Percentiles rank a stretch among this genome's conserved stretches.
Evolutionary conservation across 1,140 invertebrate species (phyloP).

Genomic region (Caerostris extrusa): DNA sequence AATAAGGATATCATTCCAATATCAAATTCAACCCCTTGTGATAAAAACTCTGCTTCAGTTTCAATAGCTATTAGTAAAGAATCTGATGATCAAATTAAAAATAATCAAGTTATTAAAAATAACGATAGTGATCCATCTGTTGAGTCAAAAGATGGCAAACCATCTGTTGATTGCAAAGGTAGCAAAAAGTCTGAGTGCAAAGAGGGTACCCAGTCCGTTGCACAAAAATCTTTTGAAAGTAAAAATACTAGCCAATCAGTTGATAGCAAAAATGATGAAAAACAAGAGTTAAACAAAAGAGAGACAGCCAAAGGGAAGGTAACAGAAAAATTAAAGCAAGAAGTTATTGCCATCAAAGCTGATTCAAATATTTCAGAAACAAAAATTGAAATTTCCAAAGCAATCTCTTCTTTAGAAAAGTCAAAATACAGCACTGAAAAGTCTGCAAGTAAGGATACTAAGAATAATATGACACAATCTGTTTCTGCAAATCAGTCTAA

Average conservation of each 20-base stretch:
- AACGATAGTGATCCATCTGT: background rate
- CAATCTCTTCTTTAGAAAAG: slow-evolving; percentile 6
- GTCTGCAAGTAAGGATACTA: background rate
- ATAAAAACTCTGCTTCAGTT: slow-evolving; percentile 17
- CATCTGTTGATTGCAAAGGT: background rate
- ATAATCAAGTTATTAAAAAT: background rate
- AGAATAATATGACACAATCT: background rate
- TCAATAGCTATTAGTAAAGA: background rate
- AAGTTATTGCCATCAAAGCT: background rate
- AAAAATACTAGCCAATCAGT: background rate
- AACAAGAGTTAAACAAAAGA: background rate
- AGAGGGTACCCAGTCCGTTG: background rate
- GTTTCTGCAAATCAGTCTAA: background rate
- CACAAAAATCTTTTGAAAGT: background rate
- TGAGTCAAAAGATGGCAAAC: background rate
- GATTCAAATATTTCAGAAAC: background rate
- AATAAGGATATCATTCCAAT: background rate
- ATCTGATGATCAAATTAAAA: background rate
- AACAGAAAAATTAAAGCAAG: background rate
- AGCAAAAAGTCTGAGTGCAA: background rate
- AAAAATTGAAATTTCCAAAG: slow-evolving; percentile 12
- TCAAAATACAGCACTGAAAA: slow-evolving; percentile 25
- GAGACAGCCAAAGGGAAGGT: background rate
- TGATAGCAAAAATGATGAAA: background rate
- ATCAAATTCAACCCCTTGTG: background rate